phyloP scores from a whole-genome alignment of 2,797 vertebrate genomes.

The Sebastiscus albofasciatus region DNA sequence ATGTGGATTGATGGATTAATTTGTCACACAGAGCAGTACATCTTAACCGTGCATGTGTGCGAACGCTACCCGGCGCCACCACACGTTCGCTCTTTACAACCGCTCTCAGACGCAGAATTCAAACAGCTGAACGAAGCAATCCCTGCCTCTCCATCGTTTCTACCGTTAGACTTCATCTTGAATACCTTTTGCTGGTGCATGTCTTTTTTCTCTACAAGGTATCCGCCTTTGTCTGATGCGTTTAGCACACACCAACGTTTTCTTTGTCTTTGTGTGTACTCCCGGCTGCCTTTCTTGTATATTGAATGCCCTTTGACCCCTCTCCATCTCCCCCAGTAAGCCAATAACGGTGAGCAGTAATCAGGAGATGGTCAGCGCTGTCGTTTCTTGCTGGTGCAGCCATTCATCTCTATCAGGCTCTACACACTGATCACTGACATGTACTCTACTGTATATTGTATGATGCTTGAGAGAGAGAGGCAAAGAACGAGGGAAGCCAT shows the following conservation, averaged over 20 bases:
- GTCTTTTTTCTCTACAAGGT: slow-evolving; percentile 6
- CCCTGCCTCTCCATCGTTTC: neutral
- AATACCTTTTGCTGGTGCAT: neutral
- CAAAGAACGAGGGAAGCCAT: slow-evolving; percentile 14
- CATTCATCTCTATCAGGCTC: slow-evolving; percentile 68
- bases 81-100: slow-evolving; percentile 22
- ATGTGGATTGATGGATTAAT: slow-evolving; percentile 69
- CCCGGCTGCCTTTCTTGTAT: slow-evolving; percentile 26
- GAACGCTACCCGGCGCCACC: neutral
- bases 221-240: slow-evolving; percentile 32
- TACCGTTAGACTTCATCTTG: neutral
- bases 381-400: slow-evolving; percentile 49
- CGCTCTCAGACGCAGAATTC: neutral
- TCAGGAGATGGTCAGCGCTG: slow-evolving; percentile 75
- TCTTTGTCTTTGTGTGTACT: slow-evolving; percentile 13
- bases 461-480: slow-evolving; percentile 7
- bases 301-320: slow-evolving; percentile 66
- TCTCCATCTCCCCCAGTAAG: slow-evolving; percentile 57
- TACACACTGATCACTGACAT: slow-evolving; percentile 50
- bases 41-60: slow-evolving; percentile 4
- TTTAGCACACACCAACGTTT: slow-evolving; percentile 1
- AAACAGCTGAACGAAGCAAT: slow-evolving; percentile 30
- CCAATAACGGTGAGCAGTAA: slow-evolving; percentile 77
- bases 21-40: slow-evolving; percentile 49
- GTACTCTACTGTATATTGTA: slow-evolving; percentile 8